Evolutionary conservation across 2,797 vertebrate species (phyloP).

Genomic region (Meriones psammophilus): DNA sequence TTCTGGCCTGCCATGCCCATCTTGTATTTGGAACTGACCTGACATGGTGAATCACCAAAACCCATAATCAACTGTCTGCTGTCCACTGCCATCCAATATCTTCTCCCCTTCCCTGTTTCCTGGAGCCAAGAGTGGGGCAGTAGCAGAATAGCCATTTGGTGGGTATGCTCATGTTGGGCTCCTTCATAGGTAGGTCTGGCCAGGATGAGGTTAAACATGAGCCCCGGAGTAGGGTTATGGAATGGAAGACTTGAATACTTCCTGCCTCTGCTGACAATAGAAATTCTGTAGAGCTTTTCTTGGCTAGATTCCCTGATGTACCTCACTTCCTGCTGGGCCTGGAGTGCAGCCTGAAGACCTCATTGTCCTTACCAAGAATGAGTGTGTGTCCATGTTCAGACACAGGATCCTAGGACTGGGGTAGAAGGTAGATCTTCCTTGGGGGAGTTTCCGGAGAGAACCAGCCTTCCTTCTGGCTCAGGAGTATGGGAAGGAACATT

Average conservation of each 20-base stretch:
- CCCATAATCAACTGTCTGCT: neutral
- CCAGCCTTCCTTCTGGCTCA: neutral
- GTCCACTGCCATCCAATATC: neutral
- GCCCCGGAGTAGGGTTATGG: neutral
- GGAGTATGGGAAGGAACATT: neutral
- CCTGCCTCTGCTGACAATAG: neutral
- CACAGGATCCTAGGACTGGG: neutral
- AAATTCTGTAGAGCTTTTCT: neutral
- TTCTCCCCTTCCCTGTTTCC: neutral
- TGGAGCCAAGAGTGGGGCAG: neutral
- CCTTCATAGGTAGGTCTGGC: neutral
- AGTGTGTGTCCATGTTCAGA: neutral
- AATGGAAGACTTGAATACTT: neutral
- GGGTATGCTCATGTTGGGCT: neutral
- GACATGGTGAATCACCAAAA: neutral
- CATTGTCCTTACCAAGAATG: neutral
- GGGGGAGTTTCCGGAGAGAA: neutral
- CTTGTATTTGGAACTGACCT: neutral
- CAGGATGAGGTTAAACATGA: neutral
- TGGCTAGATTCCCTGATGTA: neutral
- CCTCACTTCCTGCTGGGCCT: neutral
- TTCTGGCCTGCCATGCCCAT: neutral
- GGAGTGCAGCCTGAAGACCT: neutral
- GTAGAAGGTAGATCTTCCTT: neutral
- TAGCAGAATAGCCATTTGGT: neutral